Evolutionary conservation across 1,140 invertebrate species (phyloP), one percentile per base, ranked within the genome.

Genomic region (Drosophila quadrilineata): DNA sequence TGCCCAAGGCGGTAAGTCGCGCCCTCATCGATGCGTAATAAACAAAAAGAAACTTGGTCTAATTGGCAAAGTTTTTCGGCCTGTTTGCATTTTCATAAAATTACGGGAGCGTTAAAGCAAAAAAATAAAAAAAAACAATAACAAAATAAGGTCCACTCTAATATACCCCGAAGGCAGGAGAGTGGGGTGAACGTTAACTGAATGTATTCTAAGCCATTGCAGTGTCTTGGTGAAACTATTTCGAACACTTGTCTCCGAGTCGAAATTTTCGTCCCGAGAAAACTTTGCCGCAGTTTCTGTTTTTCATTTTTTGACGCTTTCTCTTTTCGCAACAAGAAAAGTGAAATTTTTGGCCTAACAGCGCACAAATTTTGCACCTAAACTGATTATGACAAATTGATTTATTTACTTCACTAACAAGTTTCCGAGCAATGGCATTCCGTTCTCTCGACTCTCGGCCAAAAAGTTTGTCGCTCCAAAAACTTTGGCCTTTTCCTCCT

Each of bases 1-100:
- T 93, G 36, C 89, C 92, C 8, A 92, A 92, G 75, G 48, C 71
- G n/a, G 90, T 91, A 86, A 82, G 87, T 77, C 17, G 24, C 31
- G 33, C 9, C 6, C 38, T 17, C 22, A 5, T 21, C 3, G 36
- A 33, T 43, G 43, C 17, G 33, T 29, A 17, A 31, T 40, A 58
- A 52, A 35, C 3, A 14, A 12, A 16, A 12, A n/a, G 16, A 79
- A 85, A 86, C 56, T 85, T 85, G 65, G 36, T 43, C 71, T 86
- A 85, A 79, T 85, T 86, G 72, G 67, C 50, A 85, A 79, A 86
- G 74, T 79, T 77, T n/a, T 71, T 77, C 58, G 56, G 69, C 59
- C 52, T 56, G 71, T 41, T 71, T 68, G 56, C 46, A 72, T 76
- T 82, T 76, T 72, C 67, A 72, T 69, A 82, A 82, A 80, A 74